Base-by-base conservation (phyloP, 2,113 vertebrate genomes). In the Gopherus evgoodei region DNA sequence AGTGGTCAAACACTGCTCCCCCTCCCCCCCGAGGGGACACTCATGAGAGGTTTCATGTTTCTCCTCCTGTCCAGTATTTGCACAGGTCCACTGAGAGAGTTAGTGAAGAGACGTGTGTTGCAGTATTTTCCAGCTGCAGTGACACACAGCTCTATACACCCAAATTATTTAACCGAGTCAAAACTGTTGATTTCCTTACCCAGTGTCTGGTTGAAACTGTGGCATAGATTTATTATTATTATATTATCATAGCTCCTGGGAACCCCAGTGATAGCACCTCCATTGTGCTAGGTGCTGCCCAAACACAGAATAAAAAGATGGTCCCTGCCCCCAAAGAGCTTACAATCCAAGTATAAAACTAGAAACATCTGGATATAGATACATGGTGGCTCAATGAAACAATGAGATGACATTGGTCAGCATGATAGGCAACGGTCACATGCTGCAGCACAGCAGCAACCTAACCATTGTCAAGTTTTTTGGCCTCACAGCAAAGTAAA, bases 171-270 rank as follows among this genome's bases (percentile, higher is more conserved):
- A 1, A 87, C 14, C 72, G 54, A 69, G 5, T 69, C 8, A 10
- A 79, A 86, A 49, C 47, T 90, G 22, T 62, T 86, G 27, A 49
- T 42, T 31, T 72, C 4, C 13, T 88, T 38, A 72, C 16, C 38
- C 17, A 5, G 16, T 5, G 4, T 31, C 75, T 47, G 25, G 75
- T 47, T 47, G 42, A 78, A 21, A 44, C 27, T 69, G 25, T 38
- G 9, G 81, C 25, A 16, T 0, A 0, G 6, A 47, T 38, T 38
- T 72, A 72, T 72, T 38, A 72, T 69, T 21, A 54, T 22, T 22
- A 69, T n/a, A 72, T 72, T 19, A 38, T 72, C 9, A 5, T 72
- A 38, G n/a, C 65, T n/a, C 17, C 8, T 5, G 38, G n/a, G n/a
- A 11, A 35, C 1, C 35, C 17, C 65, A 22, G 8, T 72, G 65